A percentile compares a stretch with the other conserved stretches of the same genome.
Evolutionary conservation across 2,113 vertebrate genomes (phyloP).

Genomic region (Tricholaema leucomelas): DNA sequence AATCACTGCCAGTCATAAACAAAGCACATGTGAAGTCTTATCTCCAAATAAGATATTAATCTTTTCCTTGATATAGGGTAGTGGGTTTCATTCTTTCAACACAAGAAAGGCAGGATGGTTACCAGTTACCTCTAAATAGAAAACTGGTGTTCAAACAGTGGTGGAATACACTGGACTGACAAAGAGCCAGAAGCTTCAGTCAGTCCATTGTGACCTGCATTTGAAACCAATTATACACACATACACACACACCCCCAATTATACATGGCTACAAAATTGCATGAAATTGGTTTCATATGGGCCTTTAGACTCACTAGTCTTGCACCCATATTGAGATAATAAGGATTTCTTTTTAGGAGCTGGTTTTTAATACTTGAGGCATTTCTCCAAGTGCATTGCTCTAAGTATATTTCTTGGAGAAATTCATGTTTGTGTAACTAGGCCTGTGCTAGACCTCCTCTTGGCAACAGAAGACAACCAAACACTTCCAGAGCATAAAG

Average conservation of each 20-base stretch:
- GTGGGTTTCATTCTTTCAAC: slow-evolving; percentile 36
- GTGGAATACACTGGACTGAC: slow-evolving; percentile 9
- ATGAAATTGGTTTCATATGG: slow-evolving; percentile 75
- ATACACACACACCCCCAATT: slow-evolving; percentile 27
- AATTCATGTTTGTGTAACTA: slow-evolving; percentile 48
- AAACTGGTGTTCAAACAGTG: slow-evolving; percentile 51
- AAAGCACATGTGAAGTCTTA: slow-evolving; percentile 11
- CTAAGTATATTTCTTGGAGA: slow-evolving; percentile 66
- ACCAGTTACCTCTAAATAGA: slow-evolving; percentile 36
- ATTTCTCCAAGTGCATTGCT: slow-evolving; percentile 65
- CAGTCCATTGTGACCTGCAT: slow-evolving; percentile 46
- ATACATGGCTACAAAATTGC: slow-evolving; percentile 54
- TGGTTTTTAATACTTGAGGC: slow-evolving; percentile 52
- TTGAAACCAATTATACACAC: slow-evolving; percentile 68
- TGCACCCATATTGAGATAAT: slow-evolving; percentile 72
- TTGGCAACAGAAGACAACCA: neutral
- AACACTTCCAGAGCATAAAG: neutral
- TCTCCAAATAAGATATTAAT: slow-evolving; percentile 10
- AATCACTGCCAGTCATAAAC: neutral
- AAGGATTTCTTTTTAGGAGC: slow-evolving; percentile 65
- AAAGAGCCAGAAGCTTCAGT: slow-evolving; percentile 27
- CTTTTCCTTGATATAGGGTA: neutral
- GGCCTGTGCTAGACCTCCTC: slow-evolving; percentile 14
- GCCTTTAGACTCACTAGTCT: slow-evolving; percentile 46
- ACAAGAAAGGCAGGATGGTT: neutral